Percentiles rank a stretch among this genome's conserved stretches.
Evolutionary conservation across 2,797 vertebrate genomes (phyloP).

Genomic region (Sciurus carolinensis): DNA sequence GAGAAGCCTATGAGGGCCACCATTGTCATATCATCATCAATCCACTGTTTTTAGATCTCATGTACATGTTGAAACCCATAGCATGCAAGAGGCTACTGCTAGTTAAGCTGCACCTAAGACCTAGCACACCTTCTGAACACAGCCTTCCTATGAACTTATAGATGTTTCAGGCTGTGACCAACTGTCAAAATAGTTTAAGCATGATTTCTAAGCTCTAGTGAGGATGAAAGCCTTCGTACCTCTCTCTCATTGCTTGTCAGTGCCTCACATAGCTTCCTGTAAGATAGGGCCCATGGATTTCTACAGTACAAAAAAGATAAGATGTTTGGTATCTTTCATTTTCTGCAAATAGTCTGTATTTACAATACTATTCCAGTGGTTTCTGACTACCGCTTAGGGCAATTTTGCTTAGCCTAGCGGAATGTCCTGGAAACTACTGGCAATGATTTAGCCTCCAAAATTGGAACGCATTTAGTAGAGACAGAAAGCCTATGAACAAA

Average conservation of each 20-base stretch:
- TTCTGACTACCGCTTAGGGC: constrained; percentile 94
- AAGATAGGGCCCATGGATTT: constrained; percentile 46
- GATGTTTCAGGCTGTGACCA: constrained; percentile 10
- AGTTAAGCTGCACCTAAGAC: not conserved
- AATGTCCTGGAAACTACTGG: constrained; percentile 99
- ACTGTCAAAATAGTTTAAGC: constrained; percentile 55
- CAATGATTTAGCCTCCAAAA: constrained; percentile 95
- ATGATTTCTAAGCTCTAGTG: constrained; percentile 27
- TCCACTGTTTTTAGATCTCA: constrained; percentile 23
- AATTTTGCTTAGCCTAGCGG: constrained; percentile 96
- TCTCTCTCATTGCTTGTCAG: constrained; percentile 48
- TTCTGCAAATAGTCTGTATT: constrained; percentile 87
- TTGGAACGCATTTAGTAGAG: constrained; percentile 97
- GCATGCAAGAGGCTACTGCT: not conserved
- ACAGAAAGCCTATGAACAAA: constrained; percentile 99
- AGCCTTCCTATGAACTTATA: not conserved
- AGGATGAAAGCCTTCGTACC: not conserved
- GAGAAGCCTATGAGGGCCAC: not conserved
- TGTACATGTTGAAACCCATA: constrained; percentile 58
- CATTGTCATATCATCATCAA: not conserved
- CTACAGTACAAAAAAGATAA: constrained; percentile 71
- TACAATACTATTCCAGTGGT: constrained; percentile 91
- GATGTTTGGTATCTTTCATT: constrained; percentile 78
- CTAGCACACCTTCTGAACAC: not conserved
- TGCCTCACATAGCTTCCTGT: constrained; percentile 44